Base-by-base conservation (phyloP, 2,113 vertebrate species). In the Equus przewalskii region DNA sequence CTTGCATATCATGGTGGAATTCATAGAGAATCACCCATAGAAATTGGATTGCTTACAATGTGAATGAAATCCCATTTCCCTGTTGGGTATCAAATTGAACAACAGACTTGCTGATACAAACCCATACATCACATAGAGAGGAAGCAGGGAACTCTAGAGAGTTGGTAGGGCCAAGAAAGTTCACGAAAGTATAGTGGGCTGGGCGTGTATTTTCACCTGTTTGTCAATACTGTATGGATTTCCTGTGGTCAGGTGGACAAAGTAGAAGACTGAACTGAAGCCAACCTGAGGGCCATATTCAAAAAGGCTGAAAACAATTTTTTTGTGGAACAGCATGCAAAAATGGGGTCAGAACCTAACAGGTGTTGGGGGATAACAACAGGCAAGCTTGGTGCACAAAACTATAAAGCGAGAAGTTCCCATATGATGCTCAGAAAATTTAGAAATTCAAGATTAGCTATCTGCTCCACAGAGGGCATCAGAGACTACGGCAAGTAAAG, bases 151-250 rank as follows among this genome's bases (percentile, higher is more conserved):
- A 64, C 44, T n/a, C n/a, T 73, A n/a, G 11, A 30, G 49, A 58
- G 15, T 54, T 84, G 22, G 0, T 58, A 58, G 14, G 19, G 18
- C 44, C 19, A 49, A 87, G 30, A 56, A 6, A 24, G 7, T 15
- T 75, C 6, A 19, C 4, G 56, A 13, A 72, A 36, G 2, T 4
- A 1, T 0, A 24, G 18, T 15, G 3, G 2, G 7, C 30, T 36
- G 2, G 5, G 51, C 21, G 22, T 62, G 51, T 36, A 26, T 49
- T 36, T 46, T 11, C 4, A 58, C 16, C 36, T 7, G 1, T 24
- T 88, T 36, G 41, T 30, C 54, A 94, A 70, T 1, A 72, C 18
- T 41, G 5, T 6, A 10, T 87, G 64, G 1, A 80, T 51, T 80
- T 80, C 65, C 41, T 80, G 7, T 67, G 41, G 6, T 70, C 33